These are phyloP conservation scores for Drosophila parthenogenetica DNA, from an alignment of 2,888 invertebrate species.

Conservation along the genomic window DNA sequence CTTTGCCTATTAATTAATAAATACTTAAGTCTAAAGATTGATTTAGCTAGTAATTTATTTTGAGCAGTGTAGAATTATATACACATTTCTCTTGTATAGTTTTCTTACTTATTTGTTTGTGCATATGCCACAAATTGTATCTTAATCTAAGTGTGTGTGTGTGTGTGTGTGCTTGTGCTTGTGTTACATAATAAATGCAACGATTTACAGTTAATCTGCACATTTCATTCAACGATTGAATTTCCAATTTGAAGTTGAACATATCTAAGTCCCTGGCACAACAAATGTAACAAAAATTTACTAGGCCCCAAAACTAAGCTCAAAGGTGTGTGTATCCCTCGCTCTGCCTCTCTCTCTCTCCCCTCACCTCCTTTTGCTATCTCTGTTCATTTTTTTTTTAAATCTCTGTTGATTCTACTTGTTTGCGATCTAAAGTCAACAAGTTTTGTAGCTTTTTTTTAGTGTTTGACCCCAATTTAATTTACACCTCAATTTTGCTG, in stretches of 20 bases:
- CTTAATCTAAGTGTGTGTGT: constrained; percentile 2
- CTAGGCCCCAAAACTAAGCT: background rate
- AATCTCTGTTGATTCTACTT: constrained; percentile 17
- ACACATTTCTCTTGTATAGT: background rate
- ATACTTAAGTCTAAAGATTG: no score
- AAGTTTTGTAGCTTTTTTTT: background rate
- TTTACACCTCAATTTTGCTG: background rate
- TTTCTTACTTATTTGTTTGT: constrained; percentile 37
- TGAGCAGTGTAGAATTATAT: background rate
- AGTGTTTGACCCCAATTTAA: background rate
- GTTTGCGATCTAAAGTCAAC: constrained; percentile 14
- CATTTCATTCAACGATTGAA: constrained; percentile 33
- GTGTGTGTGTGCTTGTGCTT: constrained; percentile 5
- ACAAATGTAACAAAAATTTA: constrained; percentile 23
- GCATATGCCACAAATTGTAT: constrained; percentile 35
- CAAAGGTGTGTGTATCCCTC: background rate
- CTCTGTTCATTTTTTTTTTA: background rate
- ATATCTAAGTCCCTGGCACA: constrained; percentile 18
- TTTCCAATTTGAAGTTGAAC: constrained; percentile 20
- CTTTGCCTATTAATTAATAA: no score
- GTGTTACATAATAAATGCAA: constrained; percentile 38
- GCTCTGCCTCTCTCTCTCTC: background rate
- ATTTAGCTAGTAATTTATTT: no score
- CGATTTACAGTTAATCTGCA: constrained; percentile 56
- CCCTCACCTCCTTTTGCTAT: background rate